Conservation (phyloP, 2,113 vertebrate genomes). For the Scatophagus argus region DNA sequence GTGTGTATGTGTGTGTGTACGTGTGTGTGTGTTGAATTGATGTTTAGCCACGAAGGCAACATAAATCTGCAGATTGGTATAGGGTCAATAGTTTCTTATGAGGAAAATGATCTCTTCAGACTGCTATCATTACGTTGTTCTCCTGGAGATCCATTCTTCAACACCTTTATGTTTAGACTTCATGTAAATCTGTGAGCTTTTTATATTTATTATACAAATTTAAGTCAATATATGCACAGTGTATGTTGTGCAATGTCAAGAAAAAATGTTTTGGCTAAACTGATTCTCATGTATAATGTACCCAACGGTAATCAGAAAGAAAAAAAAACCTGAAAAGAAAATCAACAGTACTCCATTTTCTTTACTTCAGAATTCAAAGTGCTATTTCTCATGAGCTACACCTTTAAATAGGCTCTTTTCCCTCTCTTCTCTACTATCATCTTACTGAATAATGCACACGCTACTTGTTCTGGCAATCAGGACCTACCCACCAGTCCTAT, state of each 20-base stretch:
- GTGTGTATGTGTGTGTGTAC: constrained; percentile 2
- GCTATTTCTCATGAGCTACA: constrained; percentile 45
- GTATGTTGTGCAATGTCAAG: too few species aligned
- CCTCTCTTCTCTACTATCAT: constrained; percentile 12
- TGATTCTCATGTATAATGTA: too few species aligned
- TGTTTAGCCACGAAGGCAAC: constrained; percentile 33
- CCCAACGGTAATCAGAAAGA: too few species aligned
- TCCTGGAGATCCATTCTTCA: too few species aligned
- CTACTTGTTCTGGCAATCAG: constrained; percentile 20
- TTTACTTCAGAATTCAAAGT: constrained; percentile 37
- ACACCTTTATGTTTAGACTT: too few species aligned
- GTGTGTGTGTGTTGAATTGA: constrained; percentile 25
- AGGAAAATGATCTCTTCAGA: constrained; percentile 37
- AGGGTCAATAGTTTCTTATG: constrained; percentile 43
- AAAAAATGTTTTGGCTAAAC: too few species aligned
- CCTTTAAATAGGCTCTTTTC: constrained; percentile 3
- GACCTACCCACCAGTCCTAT: neutral
- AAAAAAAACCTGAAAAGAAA: too few species aligned
- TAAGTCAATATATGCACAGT: too few species aligned
- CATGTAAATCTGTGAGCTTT: too few species aligned
- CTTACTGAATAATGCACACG: constrained; percentile 28
- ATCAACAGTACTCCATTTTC: constrained; percentile 55
- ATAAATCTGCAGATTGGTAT: constrained; percentile 28
- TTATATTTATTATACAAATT: too few species aligned
- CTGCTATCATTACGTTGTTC: too few species aligned